Percentiles rank a stretch among this genome's conserved stretches.
Evolutionary conservation across 2,113 vertebrate genomes (phyloP).

Genomic region (Mystacornis crossleyi): DNA sequence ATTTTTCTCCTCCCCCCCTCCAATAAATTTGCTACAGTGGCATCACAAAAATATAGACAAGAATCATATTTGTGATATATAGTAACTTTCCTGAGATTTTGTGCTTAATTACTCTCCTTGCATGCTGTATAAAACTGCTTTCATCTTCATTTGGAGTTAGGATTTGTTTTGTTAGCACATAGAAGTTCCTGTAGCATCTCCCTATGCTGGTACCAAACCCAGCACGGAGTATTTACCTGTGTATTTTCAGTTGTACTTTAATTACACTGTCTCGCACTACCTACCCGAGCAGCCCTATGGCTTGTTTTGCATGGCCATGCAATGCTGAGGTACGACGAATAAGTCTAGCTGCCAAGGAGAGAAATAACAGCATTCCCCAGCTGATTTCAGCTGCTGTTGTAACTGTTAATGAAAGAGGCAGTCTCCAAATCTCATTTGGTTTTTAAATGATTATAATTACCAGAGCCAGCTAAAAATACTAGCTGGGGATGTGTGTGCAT

Average conservation of each 20-base stretch:
- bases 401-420: neutral
- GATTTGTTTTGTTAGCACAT: neutral
- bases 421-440: neutral
- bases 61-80: neutral
- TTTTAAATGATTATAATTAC: neutral
- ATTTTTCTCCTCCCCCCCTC: neutral
- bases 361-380: neutral
- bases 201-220: neutral
- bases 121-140: neutral
- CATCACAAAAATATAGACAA: neutral
- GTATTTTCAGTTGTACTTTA: neutral
- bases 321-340: neutral
- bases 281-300: neutral
- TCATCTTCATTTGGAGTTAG: neutral
- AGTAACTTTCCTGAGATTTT: neutral
- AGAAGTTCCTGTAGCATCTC: neutral
- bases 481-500: neutral
- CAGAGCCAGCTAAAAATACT: neutral
- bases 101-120: neutral
- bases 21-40: neutral
- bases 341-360: neutral
- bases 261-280: neutral
- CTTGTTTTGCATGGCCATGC: neutral
- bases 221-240: neutral
- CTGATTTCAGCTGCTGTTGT: neutral